These are phyloP conservation scores for Engystomops pustulosus DNA, from an alignment of 2,113 vertebrate genomes.

Conservation along the genomic window DNA sequence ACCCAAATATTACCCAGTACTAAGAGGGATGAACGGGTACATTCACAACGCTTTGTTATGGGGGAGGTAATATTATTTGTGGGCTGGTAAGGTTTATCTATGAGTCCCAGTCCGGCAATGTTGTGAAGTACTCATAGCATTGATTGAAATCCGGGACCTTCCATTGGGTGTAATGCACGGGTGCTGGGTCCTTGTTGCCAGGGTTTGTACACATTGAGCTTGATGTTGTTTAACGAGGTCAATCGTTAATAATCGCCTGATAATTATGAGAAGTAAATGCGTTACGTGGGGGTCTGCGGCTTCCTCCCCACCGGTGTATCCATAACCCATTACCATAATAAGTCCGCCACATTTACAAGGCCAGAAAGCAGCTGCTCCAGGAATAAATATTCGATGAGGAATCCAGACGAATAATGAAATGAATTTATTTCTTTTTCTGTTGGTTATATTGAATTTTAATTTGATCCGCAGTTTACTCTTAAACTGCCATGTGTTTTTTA, in stretches of 20 bases:
- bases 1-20: no score
- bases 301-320: conserved; percentile 8
- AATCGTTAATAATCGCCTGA: not conserved
- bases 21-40: no score
- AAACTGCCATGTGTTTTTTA: conserved; percentile 57
- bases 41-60: no score
- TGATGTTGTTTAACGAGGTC: no score
- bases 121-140: no score
- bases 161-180: no score
- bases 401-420: conserved; percentile 55
- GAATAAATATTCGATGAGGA: conserved; percentile 51
- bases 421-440: conserved; percentile 59
- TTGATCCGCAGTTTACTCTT: conserved; percentile 59
- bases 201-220: no score
- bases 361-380: conserved; percentile 60
- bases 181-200: no score
- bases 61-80: no score
- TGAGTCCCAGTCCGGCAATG: no score
- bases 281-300: not conserved
- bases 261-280: not conserved
- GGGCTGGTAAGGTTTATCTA: no score
- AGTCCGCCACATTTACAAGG: conserved; percentile 57
- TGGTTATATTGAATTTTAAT: conserved; percentile 59
- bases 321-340: conserved; percentile 52
- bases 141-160: no score